Evolutionary conservation across 2,888 invertebrate species (phyloP).

Genomic region (Drosophila gaucha): DNA sequence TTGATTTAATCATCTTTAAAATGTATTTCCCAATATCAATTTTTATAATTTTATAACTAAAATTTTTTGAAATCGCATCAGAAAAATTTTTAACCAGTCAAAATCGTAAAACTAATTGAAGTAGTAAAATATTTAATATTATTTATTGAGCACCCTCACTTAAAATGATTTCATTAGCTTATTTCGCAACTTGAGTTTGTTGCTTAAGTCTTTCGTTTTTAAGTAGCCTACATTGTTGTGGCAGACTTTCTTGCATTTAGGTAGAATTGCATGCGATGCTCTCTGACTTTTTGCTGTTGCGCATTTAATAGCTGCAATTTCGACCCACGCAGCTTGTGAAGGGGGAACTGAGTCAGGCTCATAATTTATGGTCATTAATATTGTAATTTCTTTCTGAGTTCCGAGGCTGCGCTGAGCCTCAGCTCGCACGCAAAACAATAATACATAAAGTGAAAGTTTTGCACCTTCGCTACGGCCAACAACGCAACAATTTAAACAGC

Average conservation of each 20-base stretch:
- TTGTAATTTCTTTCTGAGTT: conserved; percentile 69
- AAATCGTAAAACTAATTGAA: conserved; percentile 14
- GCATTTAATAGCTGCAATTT: conserved; percentile 69
- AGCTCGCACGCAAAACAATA: conserved; percentile 72
- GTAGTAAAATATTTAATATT: conserved; percentile 2
- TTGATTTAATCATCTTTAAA: too few species aligned
- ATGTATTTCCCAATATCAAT: too few species aligned
- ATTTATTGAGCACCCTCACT: neutral
- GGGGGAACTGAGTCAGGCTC: conserved; percentile 33
- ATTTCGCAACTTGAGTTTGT: conserved; percentile 38
- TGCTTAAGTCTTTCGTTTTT: conserved; percentile 48
- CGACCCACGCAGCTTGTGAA: conserved; percentile 60
- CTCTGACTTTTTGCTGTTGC: conserved; percentile 25
- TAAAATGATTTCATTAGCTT: conserved; percentile 10
- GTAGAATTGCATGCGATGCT: conserved; percentile 36
- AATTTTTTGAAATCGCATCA: conserved; percentile 8
- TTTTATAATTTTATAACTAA: too few species aligned
- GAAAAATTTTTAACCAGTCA: neutral
- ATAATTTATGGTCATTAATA: conserved; percentile 77
- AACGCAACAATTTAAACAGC: conserved; percentile 60
- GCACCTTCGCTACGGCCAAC: conserved; percentile 61
- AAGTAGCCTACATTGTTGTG: conserved; percentile 6
- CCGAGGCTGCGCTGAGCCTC: conserved; percentile 38
- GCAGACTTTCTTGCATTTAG: neutral
- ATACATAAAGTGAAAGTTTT: conserved; percentile 80